These are phyloP conservation scores for Amaurobius ferox DNA, from an alignment of 2,888 invertebrate genomes.

Conservation along the genomic window DNA sequence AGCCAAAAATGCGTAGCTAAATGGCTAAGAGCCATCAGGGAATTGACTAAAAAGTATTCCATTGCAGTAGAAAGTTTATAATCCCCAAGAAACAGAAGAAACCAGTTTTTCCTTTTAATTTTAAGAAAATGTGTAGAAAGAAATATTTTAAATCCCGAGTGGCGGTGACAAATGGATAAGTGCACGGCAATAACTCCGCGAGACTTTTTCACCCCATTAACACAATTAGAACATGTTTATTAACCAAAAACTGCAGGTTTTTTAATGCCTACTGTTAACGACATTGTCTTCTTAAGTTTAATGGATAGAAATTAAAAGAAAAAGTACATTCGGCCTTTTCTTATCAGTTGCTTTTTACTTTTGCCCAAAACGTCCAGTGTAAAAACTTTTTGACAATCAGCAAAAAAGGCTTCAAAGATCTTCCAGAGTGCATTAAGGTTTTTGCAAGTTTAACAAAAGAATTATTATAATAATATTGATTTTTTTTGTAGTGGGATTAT, in stretches of 20 bases:
- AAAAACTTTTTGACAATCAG: too few species aligned
- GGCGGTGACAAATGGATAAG: neutral
- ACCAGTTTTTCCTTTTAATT: neutral
- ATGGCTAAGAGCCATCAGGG: neutral
- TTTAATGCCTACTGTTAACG: too few species aligned
- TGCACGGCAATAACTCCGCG: neutral
- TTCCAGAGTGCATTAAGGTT: too few species aligned
- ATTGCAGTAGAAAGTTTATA: neutral
- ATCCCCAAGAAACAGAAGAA: neutral
- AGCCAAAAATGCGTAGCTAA: neutral
- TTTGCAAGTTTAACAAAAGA: too few species aligned
- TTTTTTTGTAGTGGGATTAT: too few species aligned
- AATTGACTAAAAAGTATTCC: neutral
- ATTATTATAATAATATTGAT: too few species aligned
- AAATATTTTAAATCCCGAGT: neutral
- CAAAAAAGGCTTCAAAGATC: too few species aligned
- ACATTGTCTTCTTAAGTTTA: too few species aligned
- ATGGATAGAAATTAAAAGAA: too few species aligned
- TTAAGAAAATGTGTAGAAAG: neutral
- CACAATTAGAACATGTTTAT: slow-evolving; percentile 1
- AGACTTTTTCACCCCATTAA: neutral
- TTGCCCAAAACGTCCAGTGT: too few species aligned
- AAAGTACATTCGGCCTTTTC: too few species aligned
- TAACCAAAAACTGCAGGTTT: neutral
- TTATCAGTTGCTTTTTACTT: too few species aligned